These are phyloP conservation scores for Ornithoptera priamus DNA, from an alignment of 2,888 invertebrate species.

Conservation along the genomic window DNA sequence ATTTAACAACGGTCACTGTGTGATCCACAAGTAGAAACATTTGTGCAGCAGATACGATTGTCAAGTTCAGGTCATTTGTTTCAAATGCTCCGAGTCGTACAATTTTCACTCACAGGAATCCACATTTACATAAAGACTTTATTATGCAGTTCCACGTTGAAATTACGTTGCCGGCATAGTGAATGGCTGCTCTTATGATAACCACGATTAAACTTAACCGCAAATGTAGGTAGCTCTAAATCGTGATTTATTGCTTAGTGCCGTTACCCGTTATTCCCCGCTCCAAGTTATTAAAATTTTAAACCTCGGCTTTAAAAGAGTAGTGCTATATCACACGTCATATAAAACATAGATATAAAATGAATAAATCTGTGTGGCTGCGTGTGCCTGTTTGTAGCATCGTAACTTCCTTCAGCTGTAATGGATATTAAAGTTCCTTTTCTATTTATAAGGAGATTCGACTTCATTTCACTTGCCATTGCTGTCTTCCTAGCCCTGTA, in stretches of 20 bases:
- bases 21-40: neutral
- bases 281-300: neutral
- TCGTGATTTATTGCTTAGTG: slow-evolving; percentile 5
- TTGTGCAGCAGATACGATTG: slow-evolving; percentile 8
- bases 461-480: no score
- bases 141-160: slow-evolving; percentile 27
- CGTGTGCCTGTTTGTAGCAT: no score
- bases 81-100: slow-evolving; percentile 20
- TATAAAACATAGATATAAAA: no score
- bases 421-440: no score
- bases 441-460: no score
- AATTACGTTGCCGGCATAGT: slow-evolving; percentile 24
- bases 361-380: no score
- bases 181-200: slow-evolving; percentile 12
- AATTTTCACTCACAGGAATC: slow-evolving; percentile 27
- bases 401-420: no score
- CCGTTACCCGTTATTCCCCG: slow-evolving; percentile 1
- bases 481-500: no score
- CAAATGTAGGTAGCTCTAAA: slow-evolving; percentile 8
- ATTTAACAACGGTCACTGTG: neutral
- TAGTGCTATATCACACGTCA: no score
- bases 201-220: slow-evolving; percentile 17
- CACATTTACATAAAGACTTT: slow-evolving; percentile 27
- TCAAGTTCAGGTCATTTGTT: slow-evolving; percentile 25
- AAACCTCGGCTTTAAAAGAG: neutral